Evolutionary conservation across 2,888 invertebrate genomes (phyloP).

Genomic region (Lepas anatifera): DNA sequence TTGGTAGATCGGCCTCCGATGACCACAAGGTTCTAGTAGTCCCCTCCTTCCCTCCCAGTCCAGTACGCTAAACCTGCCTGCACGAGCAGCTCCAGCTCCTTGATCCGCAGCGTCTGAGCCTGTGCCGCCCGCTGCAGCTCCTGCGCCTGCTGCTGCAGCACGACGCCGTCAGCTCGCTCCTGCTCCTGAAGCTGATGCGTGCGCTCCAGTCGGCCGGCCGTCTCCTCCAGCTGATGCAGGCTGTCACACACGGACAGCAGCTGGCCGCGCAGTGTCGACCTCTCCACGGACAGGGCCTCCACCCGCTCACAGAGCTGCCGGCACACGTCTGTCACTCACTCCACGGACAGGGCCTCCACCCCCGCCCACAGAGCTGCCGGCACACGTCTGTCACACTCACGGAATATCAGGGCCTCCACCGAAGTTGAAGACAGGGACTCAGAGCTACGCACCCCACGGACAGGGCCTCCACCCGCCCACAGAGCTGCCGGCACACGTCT

Average conservation of each 20-base stretch:
- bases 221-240: background rate
- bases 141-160: background rate
- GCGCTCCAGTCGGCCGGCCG: background rate
- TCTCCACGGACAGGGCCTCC: background rate
- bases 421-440: background rate
- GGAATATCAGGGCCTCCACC: background rate
- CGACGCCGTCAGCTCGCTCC: too few relatives aligned
- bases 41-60: too few relatives aligned
- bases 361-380: background rate
- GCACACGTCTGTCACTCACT: background rate
- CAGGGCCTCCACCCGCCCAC: too few relatives aligned
- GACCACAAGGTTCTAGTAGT: too few relatives aligned
- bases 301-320: background rate
- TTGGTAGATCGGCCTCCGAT: too few relatives aligned
- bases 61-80: background rate
- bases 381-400: background rate
- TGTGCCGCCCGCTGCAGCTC: background rate
- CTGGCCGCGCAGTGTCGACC: background rate
- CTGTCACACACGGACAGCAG: background rate
- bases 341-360: background rate
- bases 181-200: background rate
- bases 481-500: too few relatives aligned
- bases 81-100: conserved; percentile 5
- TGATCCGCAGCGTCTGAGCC: background rate
- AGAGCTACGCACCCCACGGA: background rate